A percentile compares a stretch with the other conserved stretches of the same genome.
Conservation (phyloP, 2,113 vertebrate species). For the Gopherus evgoodei region DNA sequence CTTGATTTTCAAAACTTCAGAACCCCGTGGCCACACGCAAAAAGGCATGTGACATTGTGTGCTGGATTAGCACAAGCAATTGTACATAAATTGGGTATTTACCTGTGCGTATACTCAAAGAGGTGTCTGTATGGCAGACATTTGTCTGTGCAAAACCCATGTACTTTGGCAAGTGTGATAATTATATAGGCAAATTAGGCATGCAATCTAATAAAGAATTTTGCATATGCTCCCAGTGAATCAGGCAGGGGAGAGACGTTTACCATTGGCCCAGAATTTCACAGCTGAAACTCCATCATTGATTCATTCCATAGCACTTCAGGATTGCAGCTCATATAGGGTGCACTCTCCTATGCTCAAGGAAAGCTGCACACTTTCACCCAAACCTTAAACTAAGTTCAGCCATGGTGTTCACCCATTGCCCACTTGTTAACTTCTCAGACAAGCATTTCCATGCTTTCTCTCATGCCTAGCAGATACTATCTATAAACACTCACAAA, state of each 20-base stretch:
- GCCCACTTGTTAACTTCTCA: too few species aligned
- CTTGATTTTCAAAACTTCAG: not conserved
- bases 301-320: slow-evolving; percentile 52
- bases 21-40: not conserved
- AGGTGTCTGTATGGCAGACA: too few species aligned
- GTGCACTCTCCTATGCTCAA: not conserved
- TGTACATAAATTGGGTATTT: not conserved
- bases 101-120: not conserved
- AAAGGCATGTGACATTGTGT: not conserved
- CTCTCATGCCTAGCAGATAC: too few species aligned
- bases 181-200: too few species aligned
- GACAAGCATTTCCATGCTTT: too few species aligned
- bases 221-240: too few species aligned
- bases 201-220: too few species aligned
- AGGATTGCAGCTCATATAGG: slow-evolving; percentile 6
- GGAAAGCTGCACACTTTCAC: slow-evolving; percentile 10
- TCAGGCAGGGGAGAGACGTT: too few species aligned
- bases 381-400: not conserved
- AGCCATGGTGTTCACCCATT: not conserved
- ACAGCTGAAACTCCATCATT: slow-evolving; percentile 38
- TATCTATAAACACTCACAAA: too few species aligned
- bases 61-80: not conserved
- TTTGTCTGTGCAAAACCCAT: too few species aligned
- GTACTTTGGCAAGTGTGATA: too few species aligned
- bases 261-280: too few species aligned